Evolutionary conservation across 2,113 vertebrate genomes (phyloP).

Genomic region (Ovis canadensis): DNA sequence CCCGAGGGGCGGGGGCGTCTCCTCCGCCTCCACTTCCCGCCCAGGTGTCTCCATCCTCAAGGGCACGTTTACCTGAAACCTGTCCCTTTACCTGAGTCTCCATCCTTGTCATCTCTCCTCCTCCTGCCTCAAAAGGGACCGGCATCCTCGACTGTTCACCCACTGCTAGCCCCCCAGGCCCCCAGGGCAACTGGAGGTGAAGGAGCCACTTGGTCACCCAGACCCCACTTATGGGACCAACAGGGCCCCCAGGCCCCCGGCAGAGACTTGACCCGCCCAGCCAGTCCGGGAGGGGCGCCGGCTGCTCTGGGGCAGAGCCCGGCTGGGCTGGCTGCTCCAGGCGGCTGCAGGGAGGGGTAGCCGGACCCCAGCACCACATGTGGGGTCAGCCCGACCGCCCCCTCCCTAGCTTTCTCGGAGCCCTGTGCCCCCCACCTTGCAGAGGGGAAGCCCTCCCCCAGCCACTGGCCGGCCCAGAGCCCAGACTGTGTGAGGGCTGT

Average conservation of each 20-base stretch:
- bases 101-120: background rate
- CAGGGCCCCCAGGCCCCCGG: background rate
- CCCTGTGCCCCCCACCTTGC: background rate
- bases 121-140: background rate
- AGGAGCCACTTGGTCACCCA: background rate
- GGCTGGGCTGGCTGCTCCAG: background rate
- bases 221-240: background rate
- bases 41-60: accelerated
- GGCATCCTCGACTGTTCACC: background rate
- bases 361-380: too few relatives aligned
- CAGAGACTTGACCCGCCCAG: background rate
- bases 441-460: too few relatives aligned
- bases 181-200: background rate
- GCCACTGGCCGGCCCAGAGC: background rate
- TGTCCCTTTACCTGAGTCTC: background rate
- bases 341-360: background rate
- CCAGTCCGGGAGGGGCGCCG: background rate
- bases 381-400: background rate
- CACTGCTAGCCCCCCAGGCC: too few relatives aligned
- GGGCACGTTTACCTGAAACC: background rate
- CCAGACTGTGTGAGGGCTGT: background rate
- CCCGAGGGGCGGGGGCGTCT: background rate
- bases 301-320: background rate
- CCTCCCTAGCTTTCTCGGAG: background rate
- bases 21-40: accelerated